These are phyloP conservation scores for Isaurus tuberculatus DNA, from an alignment of 92 coral and sea anemone genomes.

Conservation along the genomic window DNA sequence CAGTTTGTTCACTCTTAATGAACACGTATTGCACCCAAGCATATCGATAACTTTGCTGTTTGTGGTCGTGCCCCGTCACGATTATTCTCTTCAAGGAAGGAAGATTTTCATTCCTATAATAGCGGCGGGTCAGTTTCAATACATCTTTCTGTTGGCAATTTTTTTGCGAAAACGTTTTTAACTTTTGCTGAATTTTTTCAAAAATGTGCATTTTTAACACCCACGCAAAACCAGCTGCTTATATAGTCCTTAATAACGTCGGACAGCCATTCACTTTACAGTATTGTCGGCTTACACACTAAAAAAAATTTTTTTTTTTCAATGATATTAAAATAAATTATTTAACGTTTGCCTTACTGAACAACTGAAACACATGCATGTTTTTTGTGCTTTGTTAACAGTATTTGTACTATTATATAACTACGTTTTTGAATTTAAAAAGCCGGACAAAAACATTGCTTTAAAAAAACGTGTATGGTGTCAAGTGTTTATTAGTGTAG, in stretches of 20 bases:
- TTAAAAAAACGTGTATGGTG: constrained; percentile 2
- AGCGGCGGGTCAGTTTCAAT: not conserved
- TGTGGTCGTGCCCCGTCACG: not conserved
- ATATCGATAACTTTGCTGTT: not conserved
- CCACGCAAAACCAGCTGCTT: too few species aligned
- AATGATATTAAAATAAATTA: constrained; percentile 13
- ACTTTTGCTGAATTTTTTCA: too few species aligned
- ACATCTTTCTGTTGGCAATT: too few species aligned
- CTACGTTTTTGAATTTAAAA: not conserved
- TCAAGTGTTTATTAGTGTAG: constrained; percentile 31
- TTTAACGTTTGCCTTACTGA: constrained; percentile 24
- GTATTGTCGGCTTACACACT: constrained; percentile 12
- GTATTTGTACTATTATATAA: not conserved
- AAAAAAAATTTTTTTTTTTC: constrained; percentile 9
- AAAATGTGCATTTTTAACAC: too few species aligned
- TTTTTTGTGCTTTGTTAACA: constrained; percentile 17
- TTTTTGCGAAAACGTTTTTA: too few species aligned
- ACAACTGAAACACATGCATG: constrained; percentile 33
- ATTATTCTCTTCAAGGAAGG: not conserved
- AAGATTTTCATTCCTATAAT: not conserved
- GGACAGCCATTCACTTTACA: constrained; percentile 15
- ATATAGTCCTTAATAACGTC: too few species aligned
- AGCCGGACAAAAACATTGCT: not conserved
- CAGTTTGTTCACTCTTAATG: constrained; percentile 50
- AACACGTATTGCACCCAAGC: constrained; percentile 56